phyloP scores from a whole-genome alignment of 2,113 vertebrate genomes.

The Laticauda colubrina region DNA sequence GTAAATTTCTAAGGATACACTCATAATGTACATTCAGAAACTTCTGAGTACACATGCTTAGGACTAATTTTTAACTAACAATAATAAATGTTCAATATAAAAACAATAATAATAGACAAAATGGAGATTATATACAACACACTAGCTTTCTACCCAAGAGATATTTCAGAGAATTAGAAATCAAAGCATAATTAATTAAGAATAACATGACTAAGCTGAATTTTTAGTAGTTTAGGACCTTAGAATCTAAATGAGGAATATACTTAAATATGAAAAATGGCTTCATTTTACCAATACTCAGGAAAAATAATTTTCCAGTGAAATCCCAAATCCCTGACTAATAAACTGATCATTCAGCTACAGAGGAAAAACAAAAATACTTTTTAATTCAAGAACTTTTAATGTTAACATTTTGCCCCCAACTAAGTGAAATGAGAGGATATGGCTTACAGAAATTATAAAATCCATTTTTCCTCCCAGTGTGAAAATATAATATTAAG shows the following conservation, averaged over 20 bases:
- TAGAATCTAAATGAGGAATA: slow-evolving; percentile 45
- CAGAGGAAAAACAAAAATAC: slow-evolving; percentile 38
- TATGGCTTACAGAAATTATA: slow-evolving; percentile 23
- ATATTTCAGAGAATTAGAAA: background rate
- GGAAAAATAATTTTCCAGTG: slow-evolving; percentile 49
- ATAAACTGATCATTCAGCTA: slow-evolving; percentile 45
- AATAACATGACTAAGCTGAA: background rate
- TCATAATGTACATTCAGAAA: background rate
- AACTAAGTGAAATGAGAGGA: slow-evolving; percentile 21
- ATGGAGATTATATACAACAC: background rate
- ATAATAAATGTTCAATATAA: background rate
- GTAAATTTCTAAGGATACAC: slow-evolving; percentile 60
- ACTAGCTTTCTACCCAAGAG: background rate
- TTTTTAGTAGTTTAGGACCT: slow-evolving; percentile 42
- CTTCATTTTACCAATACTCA: slow-evolving; percentile 41
- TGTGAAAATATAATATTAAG: slow-evolving; percentile 15
- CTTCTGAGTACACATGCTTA: background rate
- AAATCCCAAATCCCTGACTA: slow-evolving; percentile 59
- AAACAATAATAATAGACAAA: background rate
- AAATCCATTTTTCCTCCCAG: slow-evolving; percentile 14
- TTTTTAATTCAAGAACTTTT: slow-evolving; percentile 23
- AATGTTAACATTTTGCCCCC: slow-evolving; percentile 21
- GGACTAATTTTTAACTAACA: background rate
- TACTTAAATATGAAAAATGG: slow-evolving; percentile 60
- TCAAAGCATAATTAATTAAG: rapidly evolving